phyloP scores from a whole-genome alignment of 2,888 invertebrate genomes.

The Tanypteryx hageni region DNA sequence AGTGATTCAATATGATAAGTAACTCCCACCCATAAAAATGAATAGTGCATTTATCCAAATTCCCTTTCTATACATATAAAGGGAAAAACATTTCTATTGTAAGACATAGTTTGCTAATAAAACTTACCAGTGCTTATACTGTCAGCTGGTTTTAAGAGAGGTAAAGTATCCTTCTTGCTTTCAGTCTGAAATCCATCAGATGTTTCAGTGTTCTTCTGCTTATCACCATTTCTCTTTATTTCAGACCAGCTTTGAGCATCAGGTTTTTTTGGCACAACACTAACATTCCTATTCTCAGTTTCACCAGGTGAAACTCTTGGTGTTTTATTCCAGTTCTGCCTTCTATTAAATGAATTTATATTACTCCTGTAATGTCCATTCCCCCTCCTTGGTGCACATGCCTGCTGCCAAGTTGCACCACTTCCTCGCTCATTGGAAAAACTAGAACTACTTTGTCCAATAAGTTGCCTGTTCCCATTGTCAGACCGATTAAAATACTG shows the following conservation, averaged over 20 bases:
- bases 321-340: background rate
- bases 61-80: no score
- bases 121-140: slow-evolving; percentile 41
- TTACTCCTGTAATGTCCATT: background rate
- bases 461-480: background rate
- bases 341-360: background rate
- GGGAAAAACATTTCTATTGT: no score
- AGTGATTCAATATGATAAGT: no score
- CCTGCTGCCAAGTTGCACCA: background rate
- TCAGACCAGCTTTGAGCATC: slow-evolving; percentile 37
- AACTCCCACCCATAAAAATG: no score
- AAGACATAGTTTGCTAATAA: background rate
- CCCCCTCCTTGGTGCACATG: background rate
- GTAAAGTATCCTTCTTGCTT: background rate
- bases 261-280: slow-evolving; percentile 43
- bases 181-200: background rate
- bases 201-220: background rate
- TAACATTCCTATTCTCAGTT: background rate
- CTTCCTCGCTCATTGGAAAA: background rate
- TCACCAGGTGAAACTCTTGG: background rate
- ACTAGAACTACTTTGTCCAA: background rate
- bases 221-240: slow-evolving; percentile 14
- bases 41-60: background rate
- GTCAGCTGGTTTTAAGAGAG: slow-evolving; percentile 42
- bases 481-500: no score